Evolutionary conservation across 2,113 vertebrate genomes (phyloP), one percentile per base, ranked within the genome.

Genomic region (Todiramphus chloris): DNA sequence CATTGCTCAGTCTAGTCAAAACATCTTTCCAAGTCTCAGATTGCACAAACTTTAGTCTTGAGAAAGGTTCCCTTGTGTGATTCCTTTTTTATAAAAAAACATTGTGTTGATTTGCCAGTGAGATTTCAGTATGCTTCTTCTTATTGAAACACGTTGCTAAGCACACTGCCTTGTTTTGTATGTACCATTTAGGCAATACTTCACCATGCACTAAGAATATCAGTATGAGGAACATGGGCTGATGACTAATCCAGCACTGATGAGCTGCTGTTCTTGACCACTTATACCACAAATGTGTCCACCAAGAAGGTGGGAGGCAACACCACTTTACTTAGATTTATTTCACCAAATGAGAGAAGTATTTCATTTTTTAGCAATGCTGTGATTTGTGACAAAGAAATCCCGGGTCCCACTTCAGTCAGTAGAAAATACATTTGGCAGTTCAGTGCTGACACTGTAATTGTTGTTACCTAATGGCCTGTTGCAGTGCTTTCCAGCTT

Each of bases 401-500:
- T 62, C 37, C 28, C 18, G 17, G 4, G 53, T 92, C 79, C n/a
- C 28, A 14, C 23, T 92, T 79, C 11, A 62, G 59, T 39, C 31
- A 55, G 63, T 31, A 70, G 86, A 86, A 87, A 93, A 76, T 43
- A 72, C n/a, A 66, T 62, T 67, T 92, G 92, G 80, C 84, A 66
- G 62, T 79, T 82, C 58, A 35, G 46, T 81, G 73, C 68, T 83
- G 84, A 91, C 46, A 6, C 72, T 90, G 55, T 88, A 86, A 93
- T 83, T 2, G 2, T 62, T 78, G 84, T 95, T 95, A 94, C 93
- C 92, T 88, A 96, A 90, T 82, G 58, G 80, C 8, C 73, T 87
- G n/a, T 82, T 94, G 88, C 83, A 95, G 83, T 92, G 81, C 62
- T 96, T 95, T 94, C 79, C 88, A 96, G 31, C 27, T 21, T 70